These are phyloP conservation scores for Heterochromis multidens DNA, from an alignment of 2,113 vertebrate genomes.

Conservation along the genomic window DNA sequence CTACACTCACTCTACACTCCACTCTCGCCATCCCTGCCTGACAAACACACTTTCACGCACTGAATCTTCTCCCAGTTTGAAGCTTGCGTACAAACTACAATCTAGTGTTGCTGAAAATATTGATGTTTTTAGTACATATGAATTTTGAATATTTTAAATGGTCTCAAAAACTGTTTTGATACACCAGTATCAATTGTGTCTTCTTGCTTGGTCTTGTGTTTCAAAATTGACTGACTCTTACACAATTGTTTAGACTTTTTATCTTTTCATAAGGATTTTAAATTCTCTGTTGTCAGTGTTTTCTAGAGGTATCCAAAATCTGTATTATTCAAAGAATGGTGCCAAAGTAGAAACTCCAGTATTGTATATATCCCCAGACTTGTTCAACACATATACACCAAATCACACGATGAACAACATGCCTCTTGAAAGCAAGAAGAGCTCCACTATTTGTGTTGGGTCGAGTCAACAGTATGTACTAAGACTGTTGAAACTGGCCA, in stretches of 20 bases:
- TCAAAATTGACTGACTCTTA: background rate
- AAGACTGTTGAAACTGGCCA: too few relatives aligned
- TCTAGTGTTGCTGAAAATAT: background rate
- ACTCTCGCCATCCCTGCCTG: background rate
- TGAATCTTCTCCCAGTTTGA: background rate
- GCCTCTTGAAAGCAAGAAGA: background rate
- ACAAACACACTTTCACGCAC: background rate
- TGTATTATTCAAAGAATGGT: background rate
- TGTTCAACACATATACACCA: fast-evolving
- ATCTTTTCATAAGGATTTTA: background rate
- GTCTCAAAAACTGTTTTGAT: background rate
- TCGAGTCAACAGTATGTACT: too few relatives aligned
- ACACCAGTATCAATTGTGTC: background rate
- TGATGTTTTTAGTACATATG: background rate
- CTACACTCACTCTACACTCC: background rate
- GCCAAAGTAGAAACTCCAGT: background rate
- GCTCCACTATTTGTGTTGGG: background rate
- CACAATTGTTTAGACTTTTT: background rate
- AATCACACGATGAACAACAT: background rate
- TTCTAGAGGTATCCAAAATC: background rate
- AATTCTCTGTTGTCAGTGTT: background rate
- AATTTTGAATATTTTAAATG: background rate
- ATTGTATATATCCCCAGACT: background rate
- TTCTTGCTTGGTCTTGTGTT: background rate
- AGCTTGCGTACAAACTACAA: background rate